A percentile compares a stretch with the other conserved stretches of the same genome.
Conservation (phyloP, 2,113 vertebrate species). For the Nerophis ophidion region DNA sequence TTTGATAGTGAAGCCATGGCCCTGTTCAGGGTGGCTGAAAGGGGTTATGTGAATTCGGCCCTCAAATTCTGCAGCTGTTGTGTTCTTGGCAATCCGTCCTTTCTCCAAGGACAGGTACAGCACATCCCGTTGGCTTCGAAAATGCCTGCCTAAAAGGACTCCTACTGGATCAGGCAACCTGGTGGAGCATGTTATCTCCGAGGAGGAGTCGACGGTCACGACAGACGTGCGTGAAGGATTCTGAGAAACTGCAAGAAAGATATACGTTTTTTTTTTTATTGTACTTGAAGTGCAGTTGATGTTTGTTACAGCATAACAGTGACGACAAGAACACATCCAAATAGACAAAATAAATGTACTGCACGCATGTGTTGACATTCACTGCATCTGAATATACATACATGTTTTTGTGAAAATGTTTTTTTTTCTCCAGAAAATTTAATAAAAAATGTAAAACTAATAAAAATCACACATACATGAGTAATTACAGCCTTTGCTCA, state of each 20-base stretch:
- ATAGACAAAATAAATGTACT: neutral
- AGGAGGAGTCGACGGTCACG: conserved; percentile 37
- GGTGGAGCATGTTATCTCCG: conserved; percentile 44
- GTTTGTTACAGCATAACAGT: neutral
- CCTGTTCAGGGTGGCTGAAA: rapidly evolving
- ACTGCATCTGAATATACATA: too few relatives aligned
- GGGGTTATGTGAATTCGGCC: conserved; percentile 10
- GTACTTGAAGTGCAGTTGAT: neutral
- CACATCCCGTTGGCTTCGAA: neutral
- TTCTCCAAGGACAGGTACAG: neutral
- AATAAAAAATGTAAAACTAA: too few relatives aligned
- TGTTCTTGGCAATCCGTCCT: rapidly evolving
- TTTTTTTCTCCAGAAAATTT: too few relatives aligned
- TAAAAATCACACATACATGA: too few relatives aligned
- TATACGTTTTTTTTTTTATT: neutral
- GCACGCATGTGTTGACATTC: too few relatives aligned
- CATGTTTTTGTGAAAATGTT: too few relatives aligned
- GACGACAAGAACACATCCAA: neutral
- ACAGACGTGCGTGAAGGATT: conserved; percentile 11
- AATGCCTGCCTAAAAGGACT: conserved; percentile 22
- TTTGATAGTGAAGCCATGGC: conserved; percentile 20
- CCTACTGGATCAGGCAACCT: rapidly evolving
- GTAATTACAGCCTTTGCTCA: too few relatives aligned
- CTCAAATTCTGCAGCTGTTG: rapidly evolving
- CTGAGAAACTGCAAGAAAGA: conserved; percentile 33